Conservation (phyloP, 2,113 vertebrate species). For the Hemichromis elongatus region DNA sequence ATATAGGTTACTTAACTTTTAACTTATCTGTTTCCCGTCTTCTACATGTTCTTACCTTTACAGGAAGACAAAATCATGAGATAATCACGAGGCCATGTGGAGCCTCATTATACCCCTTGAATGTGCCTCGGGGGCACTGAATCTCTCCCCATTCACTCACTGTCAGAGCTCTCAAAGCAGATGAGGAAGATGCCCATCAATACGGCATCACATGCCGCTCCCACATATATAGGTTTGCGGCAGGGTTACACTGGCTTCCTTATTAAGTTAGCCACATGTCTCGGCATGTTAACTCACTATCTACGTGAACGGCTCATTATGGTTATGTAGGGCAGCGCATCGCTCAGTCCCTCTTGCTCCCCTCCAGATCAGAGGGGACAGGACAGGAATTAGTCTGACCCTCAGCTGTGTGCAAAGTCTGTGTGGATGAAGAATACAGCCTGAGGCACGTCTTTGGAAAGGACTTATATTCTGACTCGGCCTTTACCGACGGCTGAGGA, state of each 20-base stretch:
- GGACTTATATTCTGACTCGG: conserved; percentile 1
- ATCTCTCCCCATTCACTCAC: conserved; percentile 28
- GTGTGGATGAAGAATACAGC: conserved; percentile 39
- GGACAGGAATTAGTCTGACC: conserved; percentile 40
- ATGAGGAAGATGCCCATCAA: conserved; percentile 51
- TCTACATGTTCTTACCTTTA: neutral
- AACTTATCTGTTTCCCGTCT: neutral
- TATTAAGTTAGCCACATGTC: conserved; percentile 38
- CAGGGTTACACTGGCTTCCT: neutral
- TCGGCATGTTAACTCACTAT: conserved; percentile 30
- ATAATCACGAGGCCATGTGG: conserved; percentile 7
- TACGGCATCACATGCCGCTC: conserved; percentile 21
- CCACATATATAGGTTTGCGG: neutral
- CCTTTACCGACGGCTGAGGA: conserved; percentile 20
- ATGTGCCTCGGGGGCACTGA: conserved; percentile 29
- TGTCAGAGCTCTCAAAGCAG: conserved; percentile 28
- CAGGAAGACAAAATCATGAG: neutral
- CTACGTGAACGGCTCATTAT: conserved; percentile 52
- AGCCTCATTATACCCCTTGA: conserved; percentile 45
- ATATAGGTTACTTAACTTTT: neutral
- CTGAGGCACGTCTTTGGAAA: conserved; percentile 37
- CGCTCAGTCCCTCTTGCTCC: conserved; percentile 4
- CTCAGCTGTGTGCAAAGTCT: conserved; percentile 31
- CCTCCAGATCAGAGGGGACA: conserved; percentile 27
- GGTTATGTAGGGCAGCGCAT: conserved; percentile 58